Evolutionary conservation across 1,140 invertebrate genomes (phyloP), one percentile per base, ranked within the genome.

Genomic region (Metopolophium dirhodum): DNA sequence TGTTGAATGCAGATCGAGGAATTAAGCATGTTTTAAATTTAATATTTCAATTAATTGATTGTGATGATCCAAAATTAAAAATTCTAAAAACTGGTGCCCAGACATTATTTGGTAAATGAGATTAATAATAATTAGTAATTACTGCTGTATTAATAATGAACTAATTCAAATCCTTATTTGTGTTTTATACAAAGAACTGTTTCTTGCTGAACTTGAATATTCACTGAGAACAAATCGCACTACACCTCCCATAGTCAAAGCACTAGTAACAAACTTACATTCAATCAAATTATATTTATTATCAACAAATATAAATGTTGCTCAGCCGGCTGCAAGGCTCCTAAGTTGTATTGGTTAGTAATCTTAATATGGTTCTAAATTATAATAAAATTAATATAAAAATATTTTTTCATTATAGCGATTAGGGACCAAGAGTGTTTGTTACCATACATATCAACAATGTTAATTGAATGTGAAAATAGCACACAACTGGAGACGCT

Each of bases 1-100:
- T 93, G 23, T 51, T 93, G 23, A 93, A 93, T 85, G 68, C 91
- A n/a, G 91, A 93, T 54, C n/a, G 49, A 54, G 91, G 91, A n/a
- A 93, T 93, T 23, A 93, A 93, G 37, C 82, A 93, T 93, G 68
- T 93, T 8, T 93, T 93, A 26, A 93, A 93, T 93, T 45, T 93
- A 85, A 57, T 93, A 54, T 93, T 86, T 85, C 26, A 93, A 49
- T 86, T 93, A 85, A 86, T 93, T 85, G 82, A 30, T n/a, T 85
- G 49, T 93, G 82, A 93, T 22, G 77, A 93, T 86, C 49, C 77
- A 57, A 93, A 86, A 45, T 93, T 93, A 14, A 85, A 85, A 22
- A 45, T 18, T 57, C 49, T 93, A 30, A 93, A 93, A 93, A 93
- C 47, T 86, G 91, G 91, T 30, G 49, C 91, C 7, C 91, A 93